Base-by-base conservation (phyloP, 2,888 invertebrate species). In the Diarsia dahlii region DNA sequence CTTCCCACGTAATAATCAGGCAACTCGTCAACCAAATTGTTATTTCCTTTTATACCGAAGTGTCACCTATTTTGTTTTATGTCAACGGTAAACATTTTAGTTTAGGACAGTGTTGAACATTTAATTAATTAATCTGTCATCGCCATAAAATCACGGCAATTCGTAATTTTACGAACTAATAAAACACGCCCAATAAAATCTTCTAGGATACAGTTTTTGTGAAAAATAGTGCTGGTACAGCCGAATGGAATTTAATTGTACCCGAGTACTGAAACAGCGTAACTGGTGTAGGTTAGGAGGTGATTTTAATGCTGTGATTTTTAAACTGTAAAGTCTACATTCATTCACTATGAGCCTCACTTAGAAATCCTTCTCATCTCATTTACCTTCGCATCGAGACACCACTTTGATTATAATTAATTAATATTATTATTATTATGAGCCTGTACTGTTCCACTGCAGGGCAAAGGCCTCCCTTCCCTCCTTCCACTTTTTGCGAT, bases 1-100 rank as follows among this genome's bases (percentile, higher is more conserved):
- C 68, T 69, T 52, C 2, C 54, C n/a, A 63, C 23, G 12, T 67
- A 63, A 58, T 60, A 71, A 52, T 10, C 46, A 15, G 34, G 34
- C 34, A 39, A 84, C 66, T 79, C 52, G 48, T 34, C 34, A 45
- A 56, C 50, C 46, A 71, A 60, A 56, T 62, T 23, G 39, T 68
- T 28, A 20, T 68, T 68, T 48, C 34, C 12, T 71, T 71, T 1
- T 46, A 39, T 52, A 54, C 10, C 0, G 6, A 34, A 50, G 23
- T 28, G n/a, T 0, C 15, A n/a, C n/a, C 23, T 58, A 60, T 13
- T 65, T 75, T 18, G 18, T 50, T 66, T 68, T 50, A 52, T 79
- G 34, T 52, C 3, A 64, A 67, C 60, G 39, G 28, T 34, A 1
- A 23, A 48, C 18, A 34, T 58, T 50, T 66, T 50, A 23, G 48